Base-by-base conservation (phyloP, 2,888 invertebrate genomes). In the Synergus japonicus region DNA sequence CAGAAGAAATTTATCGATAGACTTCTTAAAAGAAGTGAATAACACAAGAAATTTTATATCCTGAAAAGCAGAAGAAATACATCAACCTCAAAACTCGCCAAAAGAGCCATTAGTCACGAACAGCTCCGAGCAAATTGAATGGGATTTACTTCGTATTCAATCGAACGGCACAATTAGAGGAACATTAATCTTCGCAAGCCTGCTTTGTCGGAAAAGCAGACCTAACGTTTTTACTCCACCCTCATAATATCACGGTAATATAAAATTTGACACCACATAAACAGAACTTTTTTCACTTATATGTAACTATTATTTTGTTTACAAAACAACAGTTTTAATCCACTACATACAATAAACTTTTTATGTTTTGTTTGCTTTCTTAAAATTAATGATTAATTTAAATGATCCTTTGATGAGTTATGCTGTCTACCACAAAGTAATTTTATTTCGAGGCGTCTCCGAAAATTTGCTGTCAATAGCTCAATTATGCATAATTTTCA, bases 61-160 rank as follows among this genome's bases (percentile, higher is more conserved):
- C 54, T 54, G 54, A n/a, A 54, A 54, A 54, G 54, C 54, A 54
- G 54, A 54, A 54, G 54, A 54, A 54, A 54, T 54, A 54, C n/a
- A 54, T 54, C 54, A 54, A 54, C 54, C 54, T 54, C 54, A 54
- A 54, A 54, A n/a, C 54, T 54, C 54, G 54, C 54, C n/a, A 54
- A 54, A 54, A 54, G 54, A 54, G 54, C 54, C 54, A 54, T 54
- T 54, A n/a, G 54, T 54, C 54, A 54, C 54, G 54, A 54, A 54
- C 54, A 54, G 54, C 54, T 54, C n/a, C n/a, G n/a, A 54, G 54
- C 54, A 54, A 54, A 54, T 54, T 54, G 54, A 54, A 54, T 54
- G n/a, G 54, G 54, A 54, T 54, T 54, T 54, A 54, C 54, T 54
- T 54, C 54, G 54, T 54, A 54, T 54, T 54, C n/a, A 54, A 54